These are phyloP conservation scores for Spinus olivaceus DNA, from an alignment of 2,797 vertebrate species.

Conservation along the genomic window DNA sequence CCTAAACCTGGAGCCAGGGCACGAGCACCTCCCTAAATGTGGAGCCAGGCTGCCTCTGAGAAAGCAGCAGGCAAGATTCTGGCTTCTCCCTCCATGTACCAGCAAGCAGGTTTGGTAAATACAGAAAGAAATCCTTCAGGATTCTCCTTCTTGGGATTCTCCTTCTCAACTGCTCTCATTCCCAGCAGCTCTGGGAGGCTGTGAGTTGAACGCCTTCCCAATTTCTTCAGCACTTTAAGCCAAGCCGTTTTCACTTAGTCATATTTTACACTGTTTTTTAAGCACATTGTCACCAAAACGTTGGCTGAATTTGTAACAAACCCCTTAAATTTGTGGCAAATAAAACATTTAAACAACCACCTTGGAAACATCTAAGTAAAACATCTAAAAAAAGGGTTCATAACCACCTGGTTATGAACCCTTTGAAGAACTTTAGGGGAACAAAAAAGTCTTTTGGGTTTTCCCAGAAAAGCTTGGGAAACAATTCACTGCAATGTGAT, in stretches of 20 bases:
- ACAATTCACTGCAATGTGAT: not conserved
- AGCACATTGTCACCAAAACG: not conserved
- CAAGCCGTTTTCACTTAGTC: conserved; percentile 16
- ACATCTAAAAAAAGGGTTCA: too few species aligned
- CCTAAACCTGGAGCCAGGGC: too few species aligned
- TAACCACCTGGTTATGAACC: not conserved
- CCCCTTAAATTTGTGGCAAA: not conserved
- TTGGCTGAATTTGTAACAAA: not conserved
- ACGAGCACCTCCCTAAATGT: not conserved
- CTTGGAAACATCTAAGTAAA: not conserved
- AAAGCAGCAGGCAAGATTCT: not conserved
- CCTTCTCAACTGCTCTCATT: not conserved
- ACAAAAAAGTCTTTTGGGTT: not conserved
- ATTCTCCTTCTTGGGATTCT: conserved; percentile 18
- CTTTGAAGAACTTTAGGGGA: not conserved
- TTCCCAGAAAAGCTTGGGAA: not conserved
- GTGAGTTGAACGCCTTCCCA: not conserved
- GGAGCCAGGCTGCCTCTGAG: not conserved
- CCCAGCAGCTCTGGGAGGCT: not conserved
- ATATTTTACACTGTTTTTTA: conserved; percentile 30
- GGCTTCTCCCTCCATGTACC: not conserved
- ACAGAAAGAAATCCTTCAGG: not conserved
- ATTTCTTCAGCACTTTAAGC: conserved; percentile 18
- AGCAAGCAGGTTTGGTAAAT: not conserved
- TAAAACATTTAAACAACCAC: not conserved